Evolutionary conservation across 2,888 invertebrate genomes (phyloP), one percentile per base, ranked within the genome.

Genomic region (Oscheius onirici): DNA sequence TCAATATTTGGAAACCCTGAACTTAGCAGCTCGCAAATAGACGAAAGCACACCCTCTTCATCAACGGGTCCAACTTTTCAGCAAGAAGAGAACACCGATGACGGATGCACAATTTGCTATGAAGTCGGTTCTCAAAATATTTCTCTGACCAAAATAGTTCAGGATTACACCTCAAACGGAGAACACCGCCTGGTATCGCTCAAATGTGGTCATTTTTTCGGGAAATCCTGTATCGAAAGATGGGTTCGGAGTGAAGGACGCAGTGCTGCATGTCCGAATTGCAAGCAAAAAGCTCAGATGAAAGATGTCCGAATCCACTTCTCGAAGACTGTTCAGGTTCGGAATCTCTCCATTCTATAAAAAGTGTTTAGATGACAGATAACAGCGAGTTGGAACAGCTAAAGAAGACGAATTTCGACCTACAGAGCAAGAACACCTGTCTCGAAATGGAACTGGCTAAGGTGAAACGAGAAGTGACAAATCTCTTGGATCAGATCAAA

Each of bases 201-300:
- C 10, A 92, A 92, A 85, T 97, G 97, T 88, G 97, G 97, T 0
- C 97, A 97, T 89, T 89, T 96, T 8, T 97, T 95, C 88, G 97
- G 97, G 0, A 85, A 88, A 69, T 87, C 86, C 87, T 89, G 89
- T 78, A 89, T 89, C 63, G 85, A 88, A 69, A 88, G 88, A 71
- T 89, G 89, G 89, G 77, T 89, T 60, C 34, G 69, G 15, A 57
- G 54, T 10, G 86, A 86, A 65, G 58, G 66, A n/a, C 26, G 66
- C 41, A 26, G 43, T 26, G 83, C 84, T 0, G 87, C 86, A 54
- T 89, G 89, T 81, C 89, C 89, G 0, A 88, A 88, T 34, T 89
- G 89, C 78, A 89, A 89, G 73, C 78, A 80, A 13, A 86, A 86
- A 60, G 88, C 89, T 6, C 85, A 84, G 58, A 76, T 83, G 65